Evolutionary conservation across 2,888 invertebrate genomes (phyloP).

Genomic region (Micoletzkya japonica): DNA sequence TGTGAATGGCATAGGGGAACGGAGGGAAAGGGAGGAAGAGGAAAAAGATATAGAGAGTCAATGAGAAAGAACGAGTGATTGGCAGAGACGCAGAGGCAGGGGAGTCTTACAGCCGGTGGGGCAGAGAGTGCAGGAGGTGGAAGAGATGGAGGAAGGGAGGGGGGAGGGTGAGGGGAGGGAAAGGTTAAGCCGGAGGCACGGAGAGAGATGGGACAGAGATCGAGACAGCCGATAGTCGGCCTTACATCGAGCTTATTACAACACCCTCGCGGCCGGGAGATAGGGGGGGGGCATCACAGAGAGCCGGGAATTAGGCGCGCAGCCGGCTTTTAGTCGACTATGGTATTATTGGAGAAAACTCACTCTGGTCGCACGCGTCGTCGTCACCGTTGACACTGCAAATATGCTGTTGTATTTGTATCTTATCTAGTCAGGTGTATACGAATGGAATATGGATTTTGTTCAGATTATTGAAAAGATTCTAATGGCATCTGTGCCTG

Average conservation of each 20-base stretch:
- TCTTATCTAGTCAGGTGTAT: too few species aligned
- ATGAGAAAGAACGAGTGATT: constrained; percentile 2
- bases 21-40: neutral
- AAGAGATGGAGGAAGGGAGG: constrained; percentile 4
- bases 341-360: too few species aligned
- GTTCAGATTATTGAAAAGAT: too few species aligned
- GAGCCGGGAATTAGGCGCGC: too few species aligned
- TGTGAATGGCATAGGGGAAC: neutral
- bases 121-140: neutral
- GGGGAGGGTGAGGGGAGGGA: neutral
- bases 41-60: neutral
- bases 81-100: neutral
- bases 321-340: too few species aligned
- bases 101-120: constrained; percentile 14
- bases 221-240: neutral
- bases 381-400: constrained; percentile 29
- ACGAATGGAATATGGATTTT: too few species aligned
- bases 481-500: too few species aligned
- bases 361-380: constrained; percentile 12
- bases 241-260: too few species aligned
- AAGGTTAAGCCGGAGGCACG: neutral
- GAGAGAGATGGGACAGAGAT: neutral
- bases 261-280: too few species aligned
- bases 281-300: too few species aligned
- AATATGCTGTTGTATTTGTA: neutral